Evolutionary conservation across 2,888 invertebrate species (phyloP).

Genomic region (Lacanobia wlatinum): DNA sequence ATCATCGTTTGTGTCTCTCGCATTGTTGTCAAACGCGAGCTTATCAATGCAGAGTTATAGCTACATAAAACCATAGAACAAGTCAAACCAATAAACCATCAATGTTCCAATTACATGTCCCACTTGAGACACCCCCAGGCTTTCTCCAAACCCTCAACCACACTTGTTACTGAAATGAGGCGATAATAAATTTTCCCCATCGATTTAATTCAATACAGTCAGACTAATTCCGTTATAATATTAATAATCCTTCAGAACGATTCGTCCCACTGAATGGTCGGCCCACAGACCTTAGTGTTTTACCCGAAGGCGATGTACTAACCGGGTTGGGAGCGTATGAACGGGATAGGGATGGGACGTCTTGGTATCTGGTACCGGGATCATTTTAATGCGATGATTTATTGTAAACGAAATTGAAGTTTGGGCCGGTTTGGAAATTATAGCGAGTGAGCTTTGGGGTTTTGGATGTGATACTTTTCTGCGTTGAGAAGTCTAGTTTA

Average conservation of each 20-base stretch:
- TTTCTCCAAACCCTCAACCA: constrained; percentile 7
- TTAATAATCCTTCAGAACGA: constrained; percentile 67
- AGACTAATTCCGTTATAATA: constrained; percentile 65
- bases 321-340: constrained; percentile 60
- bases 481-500: too few species aligned
- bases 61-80: neutral
- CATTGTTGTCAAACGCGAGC: too few species aligned
- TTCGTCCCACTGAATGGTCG: constrained; percentile 67
- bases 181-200: constrained; percentile 53
- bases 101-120: constrained; percentile 33
- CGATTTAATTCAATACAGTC: constrained; percentile 65
- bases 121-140: constrained; percentile 14
- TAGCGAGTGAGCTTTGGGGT: neutral
- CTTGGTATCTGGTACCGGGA: constrained; percentile 29
- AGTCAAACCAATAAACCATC: constrained; percentile 8
- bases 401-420: neutral
- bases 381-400: neutral
- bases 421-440: neutral
- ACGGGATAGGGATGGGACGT: constrained; percentile 36
- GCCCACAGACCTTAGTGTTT: constrained; percentile 69
- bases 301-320: constrained; percentile 62
- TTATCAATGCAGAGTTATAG: too few species aligned
- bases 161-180: constrained; percentile 51
- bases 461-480: too few species aligned
- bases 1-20: too few species aligned